phyloP scores from a whole-genome alignment of 2,797 vertebrate species.

The Cossypha heuglini region DNA sequence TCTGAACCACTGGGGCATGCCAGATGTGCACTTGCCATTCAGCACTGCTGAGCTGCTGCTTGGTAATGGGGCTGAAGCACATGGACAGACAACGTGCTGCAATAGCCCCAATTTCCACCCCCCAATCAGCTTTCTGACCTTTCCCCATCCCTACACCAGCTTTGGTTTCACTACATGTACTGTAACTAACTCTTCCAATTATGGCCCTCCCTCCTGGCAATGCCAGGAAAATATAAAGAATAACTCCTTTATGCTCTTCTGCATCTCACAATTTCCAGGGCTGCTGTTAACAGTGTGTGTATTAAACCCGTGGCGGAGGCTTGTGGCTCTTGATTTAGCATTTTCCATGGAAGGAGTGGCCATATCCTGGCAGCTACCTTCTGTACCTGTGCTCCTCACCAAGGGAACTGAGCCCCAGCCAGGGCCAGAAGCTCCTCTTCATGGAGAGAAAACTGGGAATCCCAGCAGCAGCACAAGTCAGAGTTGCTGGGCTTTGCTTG shows the following conservation, averaged over 20 bases:
- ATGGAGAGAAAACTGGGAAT: not conserved
- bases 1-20: not conserved
- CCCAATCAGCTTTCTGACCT: not conserved
- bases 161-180: not conserved
- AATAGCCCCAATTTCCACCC: accelerated
- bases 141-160: not conserved
- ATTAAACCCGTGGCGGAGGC: accelerated
- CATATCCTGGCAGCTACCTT: not conserved
- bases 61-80: accelerated
- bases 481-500: not conserved
- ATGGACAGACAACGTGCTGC: accelerated
- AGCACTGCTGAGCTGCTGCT: not conserved
- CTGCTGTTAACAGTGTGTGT: not conserved
- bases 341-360: not conserved
- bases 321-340: not conserved
- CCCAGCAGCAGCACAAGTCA: not conserved
- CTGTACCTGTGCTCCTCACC: accelerated
- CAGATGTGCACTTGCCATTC: not conserved
- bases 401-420: not conserved
- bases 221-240: not conserved
- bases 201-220: not conserved
- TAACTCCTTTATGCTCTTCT: not conserved
- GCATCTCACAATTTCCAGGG: not conserved
- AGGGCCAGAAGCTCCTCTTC: not conserved
- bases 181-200: not conserved